These are phyloP conservation scores for Rhea pennata DNA, from an alignment of 2,113 vertebrate genomes.

Conservation along the genomic window DNA sequence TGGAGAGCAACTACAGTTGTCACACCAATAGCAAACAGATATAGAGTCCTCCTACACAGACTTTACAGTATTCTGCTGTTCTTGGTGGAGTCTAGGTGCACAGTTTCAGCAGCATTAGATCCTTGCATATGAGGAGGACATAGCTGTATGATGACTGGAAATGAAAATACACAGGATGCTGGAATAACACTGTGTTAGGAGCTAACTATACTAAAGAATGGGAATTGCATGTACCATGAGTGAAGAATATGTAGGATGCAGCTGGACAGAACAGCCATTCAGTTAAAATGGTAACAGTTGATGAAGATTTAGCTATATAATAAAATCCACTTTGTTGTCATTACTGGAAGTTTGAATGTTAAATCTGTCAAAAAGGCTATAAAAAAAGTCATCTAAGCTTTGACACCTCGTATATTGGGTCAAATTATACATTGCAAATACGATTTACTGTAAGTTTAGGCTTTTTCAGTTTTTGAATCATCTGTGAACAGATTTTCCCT, in stretches of 20 bases:
- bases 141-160: neutral
- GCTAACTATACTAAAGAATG: neutral
- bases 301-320: neutral
- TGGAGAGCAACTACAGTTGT: neutral
- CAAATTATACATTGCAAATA: neutral
- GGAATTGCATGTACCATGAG: neutral
- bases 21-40: neutral
- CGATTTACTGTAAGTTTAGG: neutral
- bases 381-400: neutral
- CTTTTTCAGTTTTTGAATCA: neutral
- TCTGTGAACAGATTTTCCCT: neutral
- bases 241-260: neutral
- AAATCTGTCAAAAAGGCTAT: neutral
- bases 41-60: neutral
- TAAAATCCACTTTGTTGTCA: constrained; percentile 1
- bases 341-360: neutral
- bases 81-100: neutral
- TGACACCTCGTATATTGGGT: neutral
- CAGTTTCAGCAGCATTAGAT: neutral
- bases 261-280: neutral
- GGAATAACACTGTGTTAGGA: neutral
- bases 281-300: neutral
- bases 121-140: neutral
- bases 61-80: neutral
- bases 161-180: neutral